Evolutionary conservation across 2,113 vertebrate species (phyloP).

Genomic region (Periophthalmodon schlosseri): DNA sequence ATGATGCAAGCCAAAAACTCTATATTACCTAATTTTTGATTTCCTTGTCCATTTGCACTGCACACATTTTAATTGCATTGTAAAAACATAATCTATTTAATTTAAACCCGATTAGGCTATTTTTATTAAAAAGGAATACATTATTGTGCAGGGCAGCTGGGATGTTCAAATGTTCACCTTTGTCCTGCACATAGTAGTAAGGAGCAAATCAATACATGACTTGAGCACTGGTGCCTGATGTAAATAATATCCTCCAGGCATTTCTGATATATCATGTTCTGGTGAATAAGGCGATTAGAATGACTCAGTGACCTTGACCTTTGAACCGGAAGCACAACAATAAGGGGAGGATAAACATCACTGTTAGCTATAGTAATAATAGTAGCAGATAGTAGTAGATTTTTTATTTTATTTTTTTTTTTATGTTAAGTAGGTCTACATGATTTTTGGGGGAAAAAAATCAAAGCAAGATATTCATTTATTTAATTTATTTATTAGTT

Average conservation of each 20-base stretch:
- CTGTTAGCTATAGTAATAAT: background rate
- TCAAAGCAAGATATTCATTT: background rate
- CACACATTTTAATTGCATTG: background rate
- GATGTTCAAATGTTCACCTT: background rate
- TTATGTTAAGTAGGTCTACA: background rate
- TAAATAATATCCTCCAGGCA: slow-evolving; percentile 12
- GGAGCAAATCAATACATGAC: slow-evolving; percentile 11
- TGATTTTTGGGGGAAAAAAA: no score
- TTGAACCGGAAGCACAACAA: background rate
- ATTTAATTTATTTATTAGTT: background rate
- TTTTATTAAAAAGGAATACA: background rate
- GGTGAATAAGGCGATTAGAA: background rate
- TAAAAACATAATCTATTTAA: background rate
- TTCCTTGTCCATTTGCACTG: background rate
- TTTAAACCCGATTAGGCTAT: background rate
- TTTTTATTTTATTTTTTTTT: background rate
- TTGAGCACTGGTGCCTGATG: slow-evolving; percentile 1
- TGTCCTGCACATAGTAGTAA: background rate
- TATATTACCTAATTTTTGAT: no score
- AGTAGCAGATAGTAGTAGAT: background rate
- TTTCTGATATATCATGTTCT: slow-evolving; percentile 6
- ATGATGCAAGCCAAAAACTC: no score
- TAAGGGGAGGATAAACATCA: background rate
- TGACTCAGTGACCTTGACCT: background rate
- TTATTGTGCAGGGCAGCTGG: background rate